These are phyloP conservation scores for Mythimna impura DNA, from an alignment of 2,888 invertebrate species.

Conservation along the genomic window DNA sequence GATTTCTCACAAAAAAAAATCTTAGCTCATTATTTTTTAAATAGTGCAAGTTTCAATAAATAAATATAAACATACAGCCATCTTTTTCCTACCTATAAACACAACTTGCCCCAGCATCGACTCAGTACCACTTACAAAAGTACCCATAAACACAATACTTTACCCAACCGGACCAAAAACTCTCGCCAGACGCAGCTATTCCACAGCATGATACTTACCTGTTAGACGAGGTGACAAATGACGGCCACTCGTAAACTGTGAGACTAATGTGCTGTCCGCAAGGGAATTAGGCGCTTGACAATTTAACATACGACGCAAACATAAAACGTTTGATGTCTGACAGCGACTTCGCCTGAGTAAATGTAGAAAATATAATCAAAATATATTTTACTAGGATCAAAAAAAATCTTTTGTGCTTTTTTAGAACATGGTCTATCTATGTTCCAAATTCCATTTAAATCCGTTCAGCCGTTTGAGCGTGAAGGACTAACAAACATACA, in stretches of 20 bases:
- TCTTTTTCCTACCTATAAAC: background rate
- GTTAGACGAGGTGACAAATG: conserved; percentile 50
- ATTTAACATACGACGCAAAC: background rate
- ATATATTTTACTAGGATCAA: no score
- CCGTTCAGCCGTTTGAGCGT: no score
- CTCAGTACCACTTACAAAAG: conserved; percentile 1
- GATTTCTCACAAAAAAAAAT: no score
- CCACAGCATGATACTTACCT: conserved; percentile 40
- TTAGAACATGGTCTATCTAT: no score
- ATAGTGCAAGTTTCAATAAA: background rate
- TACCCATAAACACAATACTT: background rate
- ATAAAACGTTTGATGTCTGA: background rate
- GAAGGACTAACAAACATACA: no score
- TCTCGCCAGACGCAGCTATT: background rate
- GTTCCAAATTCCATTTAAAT: no score
- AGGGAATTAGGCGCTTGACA: conserved; percentile 26
- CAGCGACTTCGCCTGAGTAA: no score
- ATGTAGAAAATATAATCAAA: no score
- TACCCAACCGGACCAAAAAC: conserved; percentile 23
- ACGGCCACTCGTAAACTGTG: conserved; percentile 30
- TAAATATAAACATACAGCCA: background rate
- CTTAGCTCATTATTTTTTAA: no score
- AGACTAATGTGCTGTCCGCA: conserved; percentile 40
- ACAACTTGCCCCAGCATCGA: background rate
- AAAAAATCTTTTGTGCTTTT: no score